Conservation (phyloP, 1,140 invertebrate species). For the Cydia strobilella region DNA sequence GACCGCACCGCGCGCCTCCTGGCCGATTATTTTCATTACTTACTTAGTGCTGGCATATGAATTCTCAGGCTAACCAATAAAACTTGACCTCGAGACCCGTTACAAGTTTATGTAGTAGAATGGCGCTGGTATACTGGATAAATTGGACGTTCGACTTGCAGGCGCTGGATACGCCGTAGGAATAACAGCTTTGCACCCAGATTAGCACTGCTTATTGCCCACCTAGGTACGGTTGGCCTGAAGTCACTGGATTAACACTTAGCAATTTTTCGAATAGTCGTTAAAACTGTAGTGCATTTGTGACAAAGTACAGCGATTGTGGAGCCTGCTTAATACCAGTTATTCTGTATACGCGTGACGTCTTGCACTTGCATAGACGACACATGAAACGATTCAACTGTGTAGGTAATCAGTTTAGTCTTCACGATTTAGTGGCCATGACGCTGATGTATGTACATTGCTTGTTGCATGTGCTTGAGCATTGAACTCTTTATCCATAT, state of each 20-base stretch:
- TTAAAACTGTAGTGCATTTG: not conserved
- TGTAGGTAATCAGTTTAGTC: not conserved
- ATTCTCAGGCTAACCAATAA: not conserved
- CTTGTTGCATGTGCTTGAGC: too few species aligned
- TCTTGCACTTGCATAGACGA: not conserved
- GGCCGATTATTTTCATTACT: not conserved
- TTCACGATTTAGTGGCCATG: not conserved
- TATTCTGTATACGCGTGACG: too few species aligned
- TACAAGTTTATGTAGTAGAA: not conserved
- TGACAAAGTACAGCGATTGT: not conserved
- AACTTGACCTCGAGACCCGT: not conserved
- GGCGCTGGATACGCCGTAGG: not conserved
- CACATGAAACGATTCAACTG: not conserved
- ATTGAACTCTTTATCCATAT: constrained; percentile 7
- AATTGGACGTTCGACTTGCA: not conserved
- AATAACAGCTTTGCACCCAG: not conserved
- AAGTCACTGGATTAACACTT: not conserved
- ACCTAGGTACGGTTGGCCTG: not conserved
- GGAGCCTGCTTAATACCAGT: not conserved
- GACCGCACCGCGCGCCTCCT: constrained; percentile 1
- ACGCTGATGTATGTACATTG: not conserved
- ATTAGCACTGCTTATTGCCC: constrained; percentile 1
- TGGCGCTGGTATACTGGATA: not conserved
- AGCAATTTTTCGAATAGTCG: not conserved
- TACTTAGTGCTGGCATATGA: not conserved